phyloP scores from a whole-genome alignment of 2,797 vertebrate genomes.

The Coregonus sp. region DNA sequence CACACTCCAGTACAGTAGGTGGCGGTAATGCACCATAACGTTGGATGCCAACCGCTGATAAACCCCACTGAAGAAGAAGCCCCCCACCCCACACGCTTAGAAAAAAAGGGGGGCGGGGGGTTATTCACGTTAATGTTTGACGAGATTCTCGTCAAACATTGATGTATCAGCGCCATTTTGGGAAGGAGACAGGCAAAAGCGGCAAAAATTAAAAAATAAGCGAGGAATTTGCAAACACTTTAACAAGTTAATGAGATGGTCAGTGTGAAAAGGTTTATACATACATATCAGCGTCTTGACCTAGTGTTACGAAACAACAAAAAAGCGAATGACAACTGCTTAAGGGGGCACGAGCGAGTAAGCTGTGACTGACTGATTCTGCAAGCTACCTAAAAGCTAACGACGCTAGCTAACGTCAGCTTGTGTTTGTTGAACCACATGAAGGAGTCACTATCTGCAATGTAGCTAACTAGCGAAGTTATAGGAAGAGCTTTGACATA shows the following conservation, averaged over 20 bases:
- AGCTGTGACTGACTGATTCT: not conserved
- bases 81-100: no score
- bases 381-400: slow-evolving; percentile 4
- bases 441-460: slow-evolving; percentile 1
- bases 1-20: no score
- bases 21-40: no score
- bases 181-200: slow-evolving; percentile 19
- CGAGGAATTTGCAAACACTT: slow-evolving; percentile 4
- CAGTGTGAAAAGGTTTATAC: not conserved
- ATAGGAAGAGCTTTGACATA: not conserved
- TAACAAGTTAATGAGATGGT: not conserved
- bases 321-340: slow-evolving; percentile 2
- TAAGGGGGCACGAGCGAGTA: not conserved
- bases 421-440: not conserved
- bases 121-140: not conserved
- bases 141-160: slow-evolving; percentile 8
- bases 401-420: not conserved
- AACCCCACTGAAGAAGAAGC: no score
- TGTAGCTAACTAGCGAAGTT: not conserved
- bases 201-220: slow-evolving; percentile 16
- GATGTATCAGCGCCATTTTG: slow-evolving; percentile 15
- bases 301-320: not conserved
- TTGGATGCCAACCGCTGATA: no score
- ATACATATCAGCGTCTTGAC: not conserved
- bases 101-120: not conserved